Evolutionary conservation across 2,113 vertebrate genomes (phyloP).

Genomic region (Tricholaema leucomelas): DNA sequence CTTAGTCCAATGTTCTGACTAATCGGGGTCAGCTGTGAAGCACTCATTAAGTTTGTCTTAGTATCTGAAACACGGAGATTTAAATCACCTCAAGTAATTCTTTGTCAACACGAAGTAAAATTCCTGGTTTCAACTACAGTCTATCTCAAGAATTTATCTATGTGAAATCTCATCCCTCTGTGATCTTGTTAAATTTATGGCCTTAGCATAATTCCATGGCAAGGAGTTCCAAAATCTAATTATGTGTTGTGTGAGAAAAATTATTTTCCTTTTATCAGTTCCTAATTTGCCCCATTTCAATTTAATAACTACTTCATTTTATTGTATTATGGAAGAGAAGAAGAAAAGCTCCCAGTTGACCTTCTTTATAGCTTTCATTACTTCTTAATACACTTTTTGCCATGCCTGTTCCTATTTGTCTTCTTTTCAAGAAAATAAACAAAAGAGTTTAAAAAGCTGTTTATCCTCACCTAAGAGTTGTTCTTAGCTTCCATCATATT

Average conservation of each 20-base stretch:
- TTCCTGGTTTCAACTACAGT: background rate
- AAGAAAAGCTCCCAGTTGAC: constrained; percentile 57
- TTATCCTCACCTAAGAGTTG: background rate
- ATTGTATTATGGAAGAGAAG: constrained; percentile 47
- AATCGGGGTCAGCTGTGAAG: constrained; percentile 36
- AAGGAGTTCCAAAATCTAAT: constrained; percentile 54
- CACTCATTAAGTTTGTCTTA: constrained; percentile 9
- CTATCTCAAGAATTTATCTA: constrained; percentile 39
- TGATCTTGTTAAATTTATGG: constrained; percentile 47
- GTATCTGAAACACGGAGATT: constrained; percentile 11
- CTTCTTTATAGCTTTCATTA: constrained; percentile 63
- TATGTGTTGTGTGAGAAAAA: constrained; percentile 62
- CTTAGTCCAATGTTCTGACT: background rate
- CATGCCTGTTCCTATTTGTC: constrained; percentile 45
- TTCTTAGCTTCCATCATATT: background rate
- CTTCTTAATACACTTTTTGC: constrained; percentile 49
- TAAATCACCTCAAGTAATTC: constrained; percentile 45
- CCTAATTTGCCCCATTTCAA: constrained; percentile 56
- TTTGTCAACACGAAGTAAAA: constrained; percentile 48
- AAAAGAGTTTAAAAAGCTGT: constrained; percentile 30
- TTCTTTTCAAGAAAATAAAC: constrained; percentile 53
- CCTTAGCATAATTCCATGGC: constrained; percentile 22
- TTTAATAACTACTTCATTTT: constrained; percentile 60
- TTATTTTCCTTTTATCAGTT: constrained; percentile 65
- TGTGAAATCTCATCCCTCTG: constrained; percentile 35